These are phyloP conservation scores for Apaloderma vittatum DNA, from an alignment of 2,113 vertebrate species.

Conservation along the genomic window DNA sequence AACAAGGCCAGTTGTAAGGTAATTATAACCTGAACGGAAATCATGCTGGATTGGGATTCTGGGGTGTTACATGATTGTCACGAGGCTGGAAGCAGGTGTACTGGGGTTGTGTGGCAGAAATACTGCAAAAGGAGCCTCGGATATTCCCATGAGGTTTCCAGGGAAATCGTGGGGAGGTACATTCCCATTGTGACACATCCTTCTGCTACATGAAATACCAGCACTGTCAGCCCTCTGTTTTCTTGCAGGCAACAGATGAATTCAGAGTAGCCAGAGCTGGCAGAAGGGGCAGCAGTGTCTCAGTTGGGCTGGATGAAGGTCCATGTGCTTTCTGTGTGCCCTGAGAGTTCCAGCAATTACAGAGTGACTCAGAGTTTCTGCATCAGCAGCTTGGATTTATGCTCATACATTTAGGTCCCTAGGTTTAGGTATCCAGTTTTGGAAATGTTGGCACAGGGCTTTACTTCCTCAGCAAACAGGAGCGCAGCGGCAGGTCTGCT, in stretches of 20 bases:
- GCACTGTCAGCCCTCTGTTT: fast-evolving
- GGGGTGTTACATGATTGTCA: not conserved
- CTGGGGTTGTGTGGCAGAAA: not conserved
- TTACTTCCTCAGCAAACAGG: not conserved
- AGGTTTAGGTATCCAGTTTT: not conserved
- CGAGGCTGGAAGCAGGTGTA: not conserved
- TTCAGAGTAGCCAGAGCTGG: not conserved
- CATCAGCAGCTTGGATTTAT: not conserved
- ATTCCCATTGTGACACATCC: fast-evolving
- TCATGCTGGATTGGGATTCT: not conserved
- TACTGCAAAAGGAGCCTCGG: not conserved
- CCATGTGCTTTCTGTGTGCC: not conserved
- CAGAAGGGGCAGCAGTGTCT: not conserved
- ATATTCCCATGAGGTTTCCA: not conserved
- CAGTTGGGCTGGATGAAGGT: not conserved
- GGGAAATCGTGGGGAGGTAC: not conserved
- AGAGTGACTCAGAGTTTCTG: not conserved
- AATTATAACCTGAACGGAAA: slow-evolving; percentile 25
- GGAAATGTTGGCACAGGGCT: not conserved
- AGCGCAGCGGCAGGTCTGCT: not conserved
- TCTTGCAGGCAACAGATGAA: not conserved
- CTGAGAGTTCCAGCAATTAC: not conserved
- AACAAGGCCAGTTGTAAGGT: slow-evolving; percentile 15
- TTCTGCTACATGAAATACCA: not conserved
- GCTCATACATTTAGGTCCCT: not conserved